phyloP scores from a whole-genome alignment of 2,888 invertebrate genomes.

The Pristionchus maxplancki region DNA sequence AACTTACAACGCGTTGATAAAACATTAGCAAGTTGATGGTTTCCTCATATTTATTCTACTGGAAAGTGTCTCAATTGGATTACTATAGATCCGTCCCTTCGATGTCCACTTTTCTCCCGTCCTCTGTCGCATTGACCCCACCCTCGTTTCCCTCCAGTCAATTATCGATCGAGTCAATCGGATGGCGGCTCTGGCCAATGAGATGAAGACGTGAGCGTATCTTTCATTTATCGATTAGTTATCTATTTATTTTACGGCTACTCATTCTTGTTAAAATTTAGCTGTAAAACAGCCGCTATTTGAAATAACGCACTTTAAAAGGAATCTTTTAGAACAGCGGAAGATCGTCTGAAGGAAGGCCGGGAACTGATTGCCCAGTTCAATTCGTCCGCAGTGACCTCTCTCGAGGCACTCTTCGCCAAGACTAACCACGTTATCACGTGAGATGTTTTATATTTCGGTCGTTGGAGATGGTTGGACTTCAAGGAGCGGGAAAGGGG shows the following conservation, averaged over 20 bases:
- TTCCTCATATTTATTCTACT: background rate
- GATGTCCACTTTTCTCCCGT: constrained; percentile 74
- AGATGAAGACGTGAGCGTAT: constrained; percentile 39
- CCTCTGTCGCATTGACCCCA: constrained; percentile 61
- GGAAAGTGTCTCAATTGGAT: background rate
- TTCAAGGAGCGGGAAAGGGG: background rate
- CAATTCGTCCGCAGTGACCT: constrained; percentile 4
- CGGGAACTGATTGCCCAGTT: constrained; percentile 34
- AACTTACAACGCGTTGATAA: background rate
- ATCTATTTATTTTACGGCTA: too few species aligned
- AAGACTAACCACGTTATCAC: background rate
- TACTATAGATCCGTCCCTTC: constrained; percentile 70
- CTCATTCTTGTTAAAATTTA: too few species aligned
- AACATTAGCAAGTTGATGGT: background rate
- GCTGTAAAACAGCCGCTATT: too few species aligned
- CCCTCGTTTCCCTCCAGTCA: constrained; percentile 46
- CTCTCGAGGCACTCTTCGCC: constrained; percentile 32
- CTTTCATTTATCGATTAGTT: background rate
- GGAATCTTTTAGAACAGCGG: constrained; percentile 28
- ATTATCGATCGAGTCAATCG: constrained; percentile 36
- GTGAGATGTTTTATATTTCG: background rate
- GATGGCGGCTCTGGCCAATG: constrained; percentile 46
- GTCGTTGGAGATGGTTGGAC: background rate
- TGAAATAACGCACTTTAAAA: background rate
- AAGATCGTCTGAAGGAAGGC: background rate